phyloP scores from a whole-genome alignment of 2,888 invertebrate genomes.

The Papilio gigon region DNA sequence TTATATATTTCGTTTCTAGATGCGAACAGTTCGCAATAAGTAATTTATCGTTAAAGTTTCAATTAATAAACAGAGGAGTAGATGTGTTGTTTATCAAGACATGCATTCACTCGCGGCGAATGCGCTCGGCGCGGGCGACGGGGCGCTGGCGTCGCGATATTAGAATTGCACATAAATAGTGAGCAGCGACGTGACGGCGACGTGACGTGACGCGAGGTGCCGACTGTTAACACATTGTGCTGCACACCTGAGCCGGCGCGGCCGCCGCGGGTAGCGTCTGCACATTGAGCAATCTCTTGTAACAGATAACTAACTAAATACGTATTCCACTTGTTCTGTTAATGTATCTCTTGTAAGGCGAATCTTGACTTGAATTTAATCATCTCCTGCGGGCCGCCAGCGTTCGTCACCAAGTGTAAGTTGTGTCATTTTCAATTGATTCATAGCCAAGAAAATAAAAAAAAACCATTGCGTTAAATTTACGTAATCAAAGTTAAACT shows the following conservation, averaged over 20 bases:
- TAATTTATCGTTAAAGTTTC: background rate
- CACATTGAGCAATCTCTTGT: background rate
- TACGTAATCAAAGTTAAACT: background rate
- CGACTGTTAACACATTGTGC: constrained; percentile 38
- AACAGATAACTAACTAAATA: too few relatives aligned
- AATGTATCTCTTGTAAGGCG: background rate
- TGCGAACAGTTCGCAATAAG: background rate
- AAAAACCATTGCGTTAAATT: background rate
- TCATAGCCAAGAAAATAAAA: background rate
- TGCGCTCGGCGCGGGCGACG: constrained; percentile 3
- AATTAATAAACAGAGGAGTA: constrained; percentile 1
- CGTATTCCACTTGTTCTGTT: background rate
- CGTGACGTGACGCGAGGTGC: constrained; percentile 19
- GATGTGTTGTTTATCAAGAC: background rate
- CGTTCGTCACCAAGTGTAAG: too few relatives aligned
- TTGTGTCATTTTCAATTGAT: background rate
- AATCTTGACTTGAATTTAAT: background rate
- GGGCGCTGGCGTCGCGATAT: constrained; percentile 24
- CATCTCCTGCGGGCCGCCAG: background rate
- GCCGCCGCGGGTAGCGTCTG: constrained; percentile 18
- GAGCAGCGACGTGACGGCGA: constrained; percentile 23
- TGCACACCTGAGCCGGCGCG: constrained; percentile 32
- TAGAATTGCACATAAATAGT: constrained; percentile 34
- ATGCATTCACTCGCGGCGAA: constrained; percentile 17
- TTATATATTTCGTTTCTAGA: background rate